A percentile compares a stretch with the other conserved stretches of the same genome.
These are phyloP conservation scores for Agrenia bidenticulata DNA, from an alignment of 2,888 invertebrate species.

Conservation along the genomic window DNA sequence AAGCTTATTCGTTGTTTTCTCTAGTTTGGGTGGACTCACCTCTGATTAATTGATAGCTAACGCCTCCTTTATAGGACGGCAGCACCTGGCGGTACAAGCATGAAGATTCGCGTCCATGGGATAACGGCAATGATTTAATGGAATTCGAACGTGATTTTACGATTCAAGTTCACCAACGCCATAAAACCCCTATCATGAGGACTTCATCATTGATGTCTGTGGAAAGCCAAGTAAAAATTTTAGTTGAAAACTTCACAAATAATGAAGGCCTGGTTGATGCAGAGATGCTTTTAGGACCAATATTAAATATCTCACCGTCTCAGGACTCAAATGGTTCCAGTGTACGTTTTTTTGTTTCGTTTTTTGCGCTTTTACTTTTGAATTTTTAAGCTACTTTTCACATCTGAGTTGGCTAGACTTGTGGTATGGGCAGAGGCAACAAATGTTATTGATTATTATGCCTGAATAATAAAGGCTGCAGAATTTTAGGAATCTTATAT, in stretches of 20 bases:
- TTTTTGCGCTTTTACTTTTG: constrained; percentile 16
- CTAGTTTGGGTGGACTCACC: background rate
- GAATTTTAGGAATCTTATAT: too few species aligned
- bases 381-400: too few species aligned
- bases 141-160: constrained; percentile 81
- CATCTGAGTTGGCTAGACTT: too few species aligned
- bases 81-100: constrained; percentile 70
- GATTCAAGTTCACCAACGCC: constrained; percentile 74
- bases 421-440: too few species aligned
- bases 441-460: too few species aligned
- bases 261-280: background rate
- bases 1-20: constrained; percentile 7
- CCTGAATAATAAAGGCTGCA: too few species aligned
- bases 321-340: constrained; percentile 14
- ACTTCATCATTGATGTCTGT: constrained; percentile 71
- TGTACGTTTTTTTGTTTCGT: constrained; percentile 13
- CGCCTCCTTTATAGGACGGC: constrained; percentile 43
- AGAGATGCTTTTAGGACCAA: background rate
- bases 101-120: constrained; percentile 84
- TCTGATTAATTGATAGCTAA: background rate
- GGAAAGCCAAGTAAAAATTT: constrained; percentile 56
- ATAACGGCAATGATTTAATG: constrained; percentile 76
- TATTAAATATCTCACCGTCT: constrained; percentile 14
- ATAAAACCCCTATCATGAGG: constrained; percentile 72
- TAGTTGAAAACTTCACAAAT: constrained; percentile 15